Evolutionary conservation across 2,888 invertebrate species (phyloP), one percentile per base, ranked within the genome.

Genomic region (Polydrusus pterygomalis): DNA sequence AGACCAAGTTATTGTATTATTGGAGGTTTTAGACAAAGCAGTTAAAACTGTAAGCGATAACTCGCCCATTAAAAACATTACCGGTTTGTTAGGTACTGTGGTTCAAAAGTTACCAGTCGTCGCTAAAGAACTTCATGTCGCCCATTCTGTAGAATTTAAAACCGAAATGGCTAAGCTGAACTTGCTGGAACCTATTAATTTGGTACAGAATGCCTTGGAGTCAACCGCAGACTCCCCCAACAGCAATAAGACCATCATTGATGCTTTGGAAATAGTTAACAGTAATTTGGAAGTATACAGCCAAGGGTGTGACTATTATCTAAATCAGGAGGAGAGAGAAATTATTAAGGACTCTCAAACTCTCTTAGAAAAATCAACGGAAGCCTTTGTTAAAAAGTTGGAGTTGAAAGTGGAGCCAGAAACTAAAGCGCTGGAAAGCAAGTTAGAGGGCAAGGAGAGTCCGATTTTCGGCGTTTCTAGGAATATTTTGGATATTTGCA

Each of bases 121-220:
- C 43, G 77, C 83, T 9, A 73, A 80, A 25, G 83, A 86, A 72
- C 72, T 87, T n/a, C 82, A 85, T 72, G 47, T 74, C 54, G 83
- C 80, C 20, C 79, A 82, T 64, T 64, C 64, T 0, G 78, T 81
- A 77, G 75, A 83, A 76, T 65, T 82, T 17, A 83, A 81, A 64
- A 64, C 34, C 6, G 77, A 81, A 74, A 77, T 79, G 30, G 74
- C 70, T 9, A 65, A 71, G 40, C 34, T 11, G 0, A 68, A 60
- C 18, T 75, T 81, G 18, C 45, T 65, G 11, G 73, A 70, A 17
- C 49, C 77, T 10, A 40, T 78, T 17, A 69, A 56, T 18, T 45
- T 45, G 20, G 34, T 40, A 15, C 64, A 73, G 60, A 34, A 34
- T 40, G 17, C n/a, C 13, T 45, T 69, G 17, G 49, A 74, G 25